These are phyloP conservation scores for Aix galericulata DNA, from an alignment of 2,113 vertebrate species.

Conservation along the genomic window DNA sequence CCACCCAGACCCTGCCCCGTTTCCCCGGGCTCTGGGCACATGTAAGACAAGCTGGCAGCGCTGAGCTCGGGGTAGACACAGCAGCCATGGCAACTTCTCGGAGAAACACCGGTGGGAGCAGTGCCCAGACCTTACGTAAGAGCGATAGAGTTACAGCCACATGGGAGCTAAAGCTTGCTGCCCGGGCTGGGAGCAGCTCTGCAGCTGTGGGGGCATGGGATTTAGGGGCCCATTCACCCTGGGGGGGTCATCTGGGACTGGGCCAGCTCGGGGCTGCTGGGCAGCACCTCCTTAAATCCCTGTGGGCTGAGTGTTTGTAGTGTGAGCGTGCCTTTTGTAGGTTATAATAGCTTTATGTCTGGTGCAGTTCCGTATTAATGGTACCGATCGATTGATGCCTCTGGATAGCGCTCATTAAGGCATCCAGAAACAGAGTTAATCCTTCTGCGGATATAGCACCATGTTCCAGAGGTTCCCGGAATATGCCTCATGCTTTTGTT, in stretches of 20 bases:
- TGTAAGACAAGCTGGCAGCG: neutral
- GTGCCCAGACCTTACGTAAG: neutral
- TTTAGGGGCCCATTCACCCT: neutral
- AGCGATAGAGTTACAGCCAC: accelerated
- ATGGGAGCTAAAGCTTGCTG: neutral
- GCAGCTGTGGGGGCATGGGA: neutral
- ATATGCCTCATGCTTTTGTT: neutral
- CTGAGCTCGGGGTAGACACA: neutral
- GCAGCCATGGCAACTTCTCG: neutral
- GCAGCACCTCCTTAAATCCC: accelerated
- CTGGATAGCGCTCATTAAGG: neutral
- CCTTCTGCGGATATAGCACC: neutral
- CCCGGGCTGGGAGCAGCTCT: neutral
- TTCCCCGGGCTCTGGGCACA: neutral
- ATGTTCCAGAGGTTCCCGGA: neutral
- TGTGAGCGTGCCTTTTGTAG: neutral
- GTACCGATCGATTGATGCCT: neutral
- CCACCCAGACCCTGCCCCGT: neutral
- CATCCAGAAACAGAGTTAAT: neutral
- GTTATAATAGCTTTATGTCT: neutral
- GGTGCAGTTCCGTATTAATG: neutral
- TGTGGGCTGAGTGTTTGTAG: neutral
- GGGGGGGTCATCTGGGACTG: neutral
- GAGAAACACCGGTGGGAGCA: neutral
- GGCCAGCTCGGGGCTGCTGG: neutral